phyloP scores from a whole-genome alignment of 2,797 vertebrate species.

The Sitta carolinensis region DNA sequence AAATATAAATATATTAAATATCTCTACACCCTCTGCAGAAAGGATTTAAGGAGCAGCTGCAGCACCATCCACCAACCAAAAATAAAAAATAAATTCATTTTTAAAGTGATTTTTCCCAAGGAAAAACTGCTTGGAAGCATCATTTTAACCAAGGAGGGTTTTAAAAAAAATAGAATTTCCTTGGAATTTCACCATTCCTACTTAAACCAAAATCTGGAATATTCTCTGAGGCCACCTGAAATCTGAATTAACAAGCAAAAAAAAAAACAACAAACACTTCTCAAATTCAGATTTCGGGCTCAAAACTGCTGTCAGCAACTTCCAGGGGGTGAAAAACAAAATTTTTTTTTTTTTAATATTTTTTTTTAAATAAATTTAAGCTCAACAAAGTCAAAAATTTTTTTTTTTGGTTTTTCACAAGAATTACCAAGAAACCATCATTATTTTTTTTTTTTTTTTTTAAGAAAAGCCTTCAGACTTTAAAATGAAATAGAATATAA shows the following conservation, averaged over 20 bases:
- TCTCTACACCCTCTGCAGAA: neutral
- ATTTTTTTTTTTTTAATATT: neutral
- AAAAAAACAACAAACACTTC: neutral
- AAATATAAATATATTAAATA: neutral
- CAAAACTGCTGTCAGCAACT: constrained; percentile 68
- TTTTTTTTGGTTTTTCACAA: neutral
- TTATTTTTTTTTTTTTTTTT: constrained; percentile 35
- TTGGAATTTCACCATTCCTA: neutral
- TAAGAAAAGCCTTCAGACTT: constrained; percentile 71
- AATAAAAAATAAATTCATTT: neutral
- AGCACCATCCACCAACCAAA: neutral
- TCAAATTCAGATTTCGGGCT: constrained; percentile 41
- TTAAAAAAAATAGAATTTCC: neutral
- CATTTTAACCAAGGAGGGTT: neutral
- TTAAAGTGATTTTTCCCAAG: neutral
- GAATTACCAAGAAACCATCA: constrained; percentile 30
- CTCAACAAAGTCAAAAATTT: neutral
- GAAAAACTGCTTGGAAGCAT: neutral
- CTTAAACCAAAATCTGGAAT: neutral
- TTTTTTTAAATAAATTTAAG: neutral
- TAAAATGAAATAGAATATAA: constrained; percentile 52
- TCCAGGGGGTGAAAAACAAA: constrained; percentile 79
- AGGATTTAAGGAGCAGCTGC: constrained; percentile 6
- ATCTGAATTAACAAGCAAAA: neutral
- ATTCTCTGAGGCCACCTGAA: neutral